phyloP scores from a whole-genome alignment of 1,140 invertebrate species.

The Frieseomelitta varia region DNA sequence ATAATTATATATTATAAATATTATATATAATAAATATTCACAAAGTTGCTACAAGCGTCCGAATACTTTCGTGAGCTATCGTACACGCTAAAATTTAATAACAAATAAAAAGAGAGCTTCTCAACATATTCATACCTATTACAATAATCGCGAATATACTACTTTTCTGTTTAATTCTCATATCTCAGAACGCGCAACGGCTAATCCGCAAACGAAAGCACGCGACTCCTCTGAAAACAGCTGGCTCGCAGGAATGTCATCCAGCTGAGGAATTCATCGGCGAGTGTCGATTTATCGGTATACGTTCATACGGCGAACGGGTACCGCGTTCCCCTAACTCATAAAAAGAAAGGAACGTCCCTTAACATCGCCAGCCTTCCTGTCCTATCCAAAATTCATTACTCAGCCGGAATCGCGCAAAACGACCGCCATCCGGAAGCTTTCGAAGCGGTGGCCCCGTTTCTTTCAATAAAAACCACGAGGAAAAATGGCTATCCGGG shows the following conservation, averaged over 20 bases:
- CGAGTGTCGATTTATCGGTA: background rate
- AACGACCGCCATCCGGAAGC: background rate
- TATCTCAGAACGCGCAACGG: background rate
- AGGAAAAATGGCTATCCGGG: background rate
- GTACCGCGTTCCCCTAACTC: background rate
- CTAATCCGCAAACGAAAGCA: background rate
- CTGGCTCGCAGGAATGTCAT: no score
- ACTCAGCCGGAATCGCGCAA: background rate
- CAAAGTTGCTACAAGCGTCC: no score
- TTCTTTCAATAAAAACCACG: background rate
- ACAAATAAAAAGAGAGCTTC: no score
- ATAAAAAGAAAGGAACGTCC: background rate
- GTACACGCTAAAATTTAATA: no score
- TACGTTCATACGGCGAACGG: background rate
- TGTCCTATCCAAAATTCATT: slow-evolving; percentile 7
- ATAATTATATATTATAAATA: no score
- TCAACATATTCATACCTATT: no score
- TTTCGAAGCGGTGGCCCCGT: background rate
- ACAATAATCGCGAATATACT: no score
- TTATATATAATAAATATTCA: no score
- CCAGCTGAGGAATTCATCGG: background rate
- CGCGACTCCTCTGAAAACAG: background rate
- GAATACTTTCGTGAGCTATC: background rate
- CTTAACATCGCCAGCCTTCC: background rate
- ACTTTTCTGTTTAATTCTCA: no score